Evolutionary conservation across 2,888 invertebrate genomes (phyloP), one percentile per base, ranked within the genome.

Genomic region (Eurois occulta): DNA sequence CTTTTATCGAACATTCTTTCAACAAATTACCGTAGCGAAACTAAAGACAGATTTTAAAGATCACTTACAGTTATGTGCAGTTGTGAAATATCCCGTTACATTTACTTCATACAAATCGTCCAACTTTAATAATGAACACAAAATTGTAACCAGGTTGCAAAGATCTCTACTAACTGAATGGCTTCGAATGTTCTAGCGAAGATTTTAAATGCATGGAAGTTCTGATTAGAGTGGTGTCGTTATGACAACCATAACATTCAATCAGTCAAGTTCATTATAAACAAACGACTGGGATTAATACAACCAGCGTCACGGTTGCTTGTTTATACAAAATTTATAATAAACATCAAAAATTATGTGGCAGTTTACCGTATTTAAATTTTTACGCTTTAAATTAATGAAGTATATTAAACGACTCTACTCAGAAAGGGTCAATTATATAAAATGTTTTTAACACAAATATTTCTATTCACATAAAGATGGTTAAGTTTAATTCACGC

Each of bases 241-340:
- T 87, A 89, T 80, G 79, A 84, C 86, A 86, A 83, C 88, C 88
- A 92, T 92, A 92, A 91, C 89, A 92, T 92, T 93, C 90, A 92
- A 92, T 93, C 92, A 93, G 88, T 88, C 86, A 84, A 87, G 88
- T 89, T 92, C 92, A 93, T 93, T 93, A 92, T 90, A 90, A 89
- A 87, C 80, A 90, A 88, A 91, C 88, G 86, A 77, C 80, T 78
- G 64, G 87, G 81, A 87, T 90, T 90, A 90, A 90, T 90, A 89
- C 77, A 81, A 86, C 74, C 81, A 80, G 87, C 84, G 90, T 89
- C 87, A 85, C 88, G 80, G 88, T 87, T 81, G 88, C 90, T 90
- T 92, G 91, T 92, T 91, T 91, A 90, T 90, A 89, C 78, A 83
- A 87, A 89, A 90, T 88, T 89, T 91, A 91, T 90, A 90, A 91